Conservation (phyloP, 2,888 invertebrate genomes). For the Archips crataeganus region DNA sequence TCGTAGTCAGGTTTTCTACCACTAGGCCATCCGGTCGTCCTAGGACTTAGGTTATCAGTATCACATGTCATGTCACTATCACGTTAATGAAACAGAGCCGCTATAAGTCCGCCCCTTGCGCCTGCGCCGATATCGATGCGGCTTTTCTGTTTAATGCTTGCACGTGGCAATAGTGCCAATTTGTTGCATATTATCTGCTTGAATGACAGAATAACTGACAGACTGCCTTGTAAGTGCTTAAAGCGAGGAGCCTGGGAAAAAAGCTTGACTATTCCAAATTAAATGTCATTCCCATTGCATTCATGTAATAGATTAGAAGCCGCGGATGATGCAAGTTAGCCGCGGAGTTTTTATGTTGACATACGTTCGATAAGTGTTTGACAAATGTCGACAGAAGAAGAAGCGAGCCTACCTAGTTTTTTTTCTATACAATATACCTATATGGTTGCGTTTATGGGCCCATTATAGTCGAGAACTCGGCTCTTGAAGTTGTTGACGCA, state of each 20-base stretch:
- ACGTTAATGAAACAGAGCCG: too few species aligned
- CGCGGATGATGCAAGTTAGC: background rate
- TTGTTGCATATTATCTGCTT: conserved; percentile 75
- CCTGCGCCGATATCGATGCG: conserved; percentile 58
- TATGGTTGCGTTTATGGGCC: too few species aligned
- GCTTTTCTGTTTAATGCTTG: conserved; percentile 72
- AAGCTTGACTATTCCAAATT: conserved; percentile 39
- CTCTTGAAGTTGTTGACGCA: too few species aligned
- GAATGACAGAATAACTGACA: conserved; percentile 66
- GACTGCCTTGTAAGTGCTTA: conserved; percentile 62
- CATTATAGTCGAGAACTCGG: too few species aligned
- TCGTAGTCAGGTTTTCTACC: too few species aligned
- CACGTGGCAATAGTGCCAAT: conserved; percentile 75
- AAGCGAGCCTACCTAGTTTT: background rate
- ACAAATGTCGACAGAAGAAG: background rate
- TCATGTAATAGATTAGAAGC: conserved; percentile 27
- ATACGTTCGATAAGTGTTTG: background rate
- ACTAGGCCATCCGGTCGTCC: too few species aligned
- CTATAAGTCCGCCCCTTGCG: conserved; percentile 38
- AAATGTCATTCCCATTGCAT: conserved; percentile 32
- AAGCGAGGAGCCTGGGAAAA: conserved; percentile 43
- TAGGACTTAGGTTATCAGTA: too few species aligned
- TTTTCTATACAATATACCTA: too few species aligned
- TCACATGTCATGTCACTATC: too few species aligned
- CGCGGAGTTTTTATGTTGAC: conserved; percentile 1